Conservation (phyloP, 2,888 invertebrate species). For the Torymus tubicola region DNA sequence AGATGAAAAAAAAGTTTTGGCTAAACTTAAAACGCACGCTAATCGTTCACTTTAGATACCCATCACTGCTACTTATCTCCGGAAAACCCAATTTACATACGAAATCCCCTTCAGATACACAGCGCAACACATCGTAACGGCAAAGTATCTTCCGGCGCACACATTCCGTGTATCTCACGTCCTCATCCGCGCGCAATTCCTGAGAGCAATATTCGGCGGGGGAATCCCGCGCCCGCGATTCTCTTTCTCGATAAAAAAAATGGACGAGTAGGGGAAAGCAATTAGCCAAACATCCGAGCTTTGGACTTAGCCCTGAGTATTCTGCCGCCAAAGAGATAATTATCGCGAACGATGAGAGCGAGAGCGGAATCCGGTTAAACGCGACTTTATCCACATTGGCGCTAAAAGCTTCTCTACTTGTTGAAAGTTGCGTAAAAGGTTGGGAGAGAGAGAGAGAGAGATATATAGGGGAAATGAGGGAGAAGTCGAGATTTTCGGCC, state of each 20-base stretch:
- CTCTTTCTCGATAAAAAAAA: conserved; percentile 1
- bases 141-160: too few species aligned
- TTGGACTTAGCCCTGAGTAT: conserved; percentile 11
- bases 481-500: background rate
- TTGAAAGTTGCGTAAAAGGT: background rate
- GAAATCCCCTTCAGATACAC: too few species aligned
- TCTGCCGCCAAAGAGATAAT: conserved; percentile 64
- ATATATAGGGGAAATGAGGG: too few species aligned
- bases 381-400: conserved; percentile 65
- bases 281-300: conserved; percentile 40
- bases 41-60: too few species aligned
- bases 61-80: too few species aligned
- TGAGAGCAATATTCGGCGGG: background rate
- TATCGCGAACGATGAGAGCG: conserved; percentile 65
- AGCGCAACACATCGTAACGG: too few species aligned
- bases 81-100: too few species aligned
- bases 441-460: too few species aligned
- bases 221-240: background rate
- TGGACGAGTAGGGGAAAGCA: conserved; percentile 14
- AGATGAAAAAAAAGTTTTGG: too few species aligned
- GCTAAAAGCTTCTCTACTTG: conserved; percentile 6
- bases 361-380: conserved; percentile 71
- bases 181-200: too few species aligned
- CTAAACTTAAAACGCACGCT: too few species aligned
- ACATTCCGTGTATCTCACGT: too few species aligned